A percentile compares a stretch with the other conserved stretches of the same genome.
Evolutionary conservation across 1,140 invertebrate genomes (phyloP).

Genomic region (Forficula auricularia): DNA sequence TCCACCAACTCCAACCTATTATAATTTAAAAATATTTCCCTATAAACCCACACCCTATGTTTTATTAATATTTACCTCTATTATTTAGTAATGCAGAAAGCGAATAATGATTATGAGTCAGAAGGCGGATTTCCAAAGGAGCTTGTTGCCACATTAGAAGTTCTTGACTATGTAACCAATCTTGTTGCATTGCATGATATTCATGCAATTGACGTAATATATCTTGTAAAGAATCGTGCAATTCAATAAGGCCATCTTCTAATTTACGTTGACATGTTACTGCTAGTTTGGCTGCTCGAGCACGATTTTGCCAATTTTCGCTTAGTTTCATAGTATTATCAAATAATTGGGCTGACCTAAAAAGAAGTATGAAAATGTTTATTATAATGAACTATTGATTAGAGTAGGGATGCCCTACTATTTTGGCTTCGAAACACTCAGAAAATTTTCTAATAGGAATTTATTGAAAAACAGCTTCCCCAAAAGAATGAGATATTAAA

Average conservation of each 20-base stretch:
- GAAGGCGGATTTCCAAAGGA: slow-evolving; percentile 16
- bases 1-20: no score
- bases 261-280: slow-evolving; percentile 51
- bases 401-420: no score
- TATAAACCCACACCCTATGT: no score
- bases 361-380: no score
- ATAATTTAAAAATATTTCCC: no score
- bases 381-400: no score
- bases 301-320: slow-evolving; percentile 23
- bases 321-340: slow-evolving; percentile 43
- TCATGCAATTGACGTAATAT: slow-evolving; percentile 44
- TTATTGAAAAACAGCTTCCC: no score
- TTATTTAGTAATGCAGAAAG: slow-evolving; percentile 5
- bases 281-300: slow-evolving; percentile 39
- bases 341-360: slow-evolving; percentile 32
- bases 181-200: slow-evolving; percentile 45
- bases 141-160: slow-evolving; percentile 42
- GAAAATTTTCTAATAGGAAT: no score
- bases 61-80: no score
- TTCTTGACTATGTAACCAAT: slow-evolving; percentile 42
- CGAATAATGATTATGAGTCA: slow-evolving; percentile 13
- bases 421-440: no score
- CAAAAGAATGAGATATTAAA: no score
- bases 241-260: slow-evolving; percentile 39
- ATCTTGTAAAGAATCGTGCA: slow-evolving; percentile 46